Percentiles rank a stretch among this genome's conserved stretches.
Evolutionary conservation across 1,140 invertebrate species (phyloP).

Genomic region (Uloborus diversus): DNA sequence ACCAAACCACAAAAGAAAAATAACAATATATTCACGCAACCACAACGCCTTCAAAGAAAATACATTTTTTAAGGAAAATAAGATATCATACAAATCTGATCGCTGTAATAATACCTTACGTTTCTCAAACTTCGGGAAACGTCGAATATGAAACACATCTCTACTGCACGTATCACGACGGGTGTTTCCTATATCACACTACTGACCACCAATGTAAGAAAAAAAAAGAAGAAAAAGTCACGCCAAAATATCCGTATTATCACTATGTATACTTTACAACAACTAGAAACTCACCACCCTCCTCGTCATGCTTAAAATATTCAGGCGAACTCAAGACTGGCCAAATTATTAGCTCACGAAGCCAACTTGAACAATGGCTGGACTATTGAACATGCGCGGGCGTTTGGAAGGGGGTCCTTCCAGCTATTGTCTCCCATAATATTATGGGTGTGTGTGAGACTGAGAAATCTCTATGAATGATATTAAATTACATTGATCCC

Average conservation of each 20-base stretch:
- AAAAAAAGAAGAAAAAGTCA: constrained; percentile 23
- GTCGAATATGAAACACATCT: constrained; percentile 4
- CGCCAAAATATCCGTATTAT: constrained; percentile 23
- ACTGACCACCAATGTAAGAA: not conserved
- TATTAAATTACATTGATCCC: not conserved
- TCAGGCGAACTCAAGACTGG: not conserved
- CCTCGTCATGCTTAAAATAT: constrained; percentile 32
- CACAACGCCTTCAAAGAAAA: too few species aligned
- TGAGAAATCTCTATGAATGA: constrained; percentile 3
- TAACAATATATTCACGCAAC: too few species aligned
- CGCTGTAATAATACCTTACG: not conserved
- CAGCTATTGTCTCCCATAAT: constrained; percentile 30
- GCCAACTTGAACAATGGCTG: constrained; percentile 8
- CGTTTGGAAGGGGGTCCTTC: constrained; percentile 4
- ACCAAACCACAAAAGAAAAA: too few species aligned
- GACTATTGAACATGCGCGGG: constrained; percentile 17
- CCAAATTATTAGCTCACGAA: constrained; percentile 44
- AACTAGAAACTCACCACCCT: constrained; percentile 16
- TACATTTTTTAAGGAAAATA: not conserved
- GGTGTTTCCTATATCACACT: constrained; percentile 15
- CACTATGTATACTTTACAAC: constrained; percentile 30
- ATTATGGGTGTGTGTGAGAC: not conserved
- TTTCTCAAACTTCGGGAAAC: not conserved
- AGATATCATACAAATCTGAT: not conserved
- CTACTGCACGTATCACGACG: not conserved